Evolutionary conservation across 2,888 invertebrate genomes (phyloP).

Genomic region (Nomada fucata): DNA sequence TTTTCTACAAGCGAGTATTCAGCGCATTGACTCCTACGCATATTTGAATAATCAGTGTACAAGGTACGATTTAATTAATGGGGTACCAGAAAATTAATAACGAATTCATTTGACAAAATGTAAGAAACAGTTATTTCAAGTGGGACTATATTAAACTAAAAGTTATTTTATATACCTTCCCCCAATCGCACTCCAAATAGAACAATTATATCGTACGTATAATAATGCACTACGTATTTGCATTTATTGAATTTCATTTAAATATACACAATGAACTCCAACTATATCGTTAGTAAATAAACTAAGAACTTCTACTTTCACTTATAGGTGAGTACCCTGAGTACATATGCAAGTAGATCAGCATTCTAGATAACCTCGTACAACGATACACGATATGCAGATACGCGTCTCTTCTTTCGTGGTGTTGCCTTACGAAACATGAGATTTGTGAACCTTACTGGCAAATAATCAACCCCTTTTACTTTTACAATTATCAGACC

Average conservation of each 20-base stretch:
- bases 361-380: constrained; percentile 43
- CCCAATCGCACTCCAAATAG: no score
- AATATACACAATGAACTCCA: background rate
- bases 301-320: background rate
- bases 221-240: no score
- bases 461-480: constrained; percentile 40
- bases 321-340: background rate
- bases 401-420: constrained; percentile 48
- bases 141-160: background rate
- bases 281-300: background rate
- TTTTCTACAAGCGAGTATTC: no score
- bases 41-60: no score
- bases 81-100: no score
- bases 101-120: no score
- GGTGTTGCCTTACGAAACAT: constrained; percentile 54
- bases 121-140: background rate
- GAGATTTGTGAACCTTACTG: constrained; percentile 42
- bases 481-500: constrained; percentile 30
- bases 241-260: no score
- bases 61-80: no score
- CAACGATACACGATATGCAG: constrained; percentile 48
- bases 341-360: constrained; percentile 24
- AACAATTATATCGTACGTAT: no score
- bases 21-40: no score
- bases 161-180: background rate